phyloP scores from a whole-genome alignment of 2,113 vertebrate genomes.

The Columbina picui region DNA sequence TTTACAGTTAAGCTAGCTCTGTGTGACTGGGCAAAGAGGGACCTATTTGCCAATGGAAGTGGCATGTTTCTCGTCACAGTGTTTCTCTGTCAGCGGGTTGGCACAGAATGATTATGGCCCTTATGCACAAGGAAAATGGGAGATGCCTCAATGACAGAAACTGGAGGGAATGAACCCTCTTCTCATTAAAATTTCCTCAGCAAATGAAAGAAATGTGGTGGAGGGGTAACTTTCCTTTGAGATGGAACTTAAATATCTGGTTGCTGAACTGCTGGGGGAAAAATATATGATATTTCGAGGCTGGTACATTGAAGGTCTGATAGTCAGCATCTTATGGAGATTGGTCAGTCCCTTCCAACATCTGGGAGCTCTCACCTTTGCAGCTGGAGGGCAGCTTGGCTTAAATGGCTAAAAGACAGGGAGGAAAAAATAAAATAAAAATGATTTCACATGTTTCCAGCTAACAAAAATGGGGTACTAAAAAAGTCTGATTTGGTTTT shows the following conservation, averaged over 20 bases:
- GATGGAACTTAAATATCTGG: not conserved
- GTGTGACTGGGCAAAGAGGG: slow-evolving; percentile 28
- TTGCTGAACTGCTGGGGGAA: not conserved
- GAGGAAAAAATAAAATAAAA: not conserved
- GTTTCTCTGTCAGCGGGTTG: not conserved
- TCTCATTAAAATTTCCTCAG: not conserved
- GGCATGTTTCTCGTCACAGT: slow-evolving; percentile 2
- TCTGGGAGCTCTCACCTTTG: not conserved
- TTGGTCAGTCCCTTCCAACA: not conserved
- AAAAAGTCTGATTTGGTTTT: not conserved
- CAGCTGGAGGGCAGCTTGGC: not conserved
- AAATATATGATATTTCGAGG: not conserved
- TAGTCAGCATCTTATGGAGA: not conserved
- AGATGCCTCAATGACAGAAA: not conserved
- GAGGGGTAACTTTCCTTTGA: not conserved
- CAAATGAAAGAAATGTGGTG: not conserved
- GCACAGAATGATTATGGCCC: not conserved
- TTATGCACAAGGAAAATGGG: not conserved
- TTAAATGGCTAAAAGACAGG: not conserved
- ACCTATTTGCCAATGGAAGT: slow-evolving; percentile 32
- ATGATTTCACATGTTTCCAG: not conserved
- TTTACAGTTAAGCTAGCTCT: slow-evolving; percentile 51
- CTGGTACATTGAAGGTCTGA: not conserved
- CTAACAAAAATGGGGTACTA: not conserved
- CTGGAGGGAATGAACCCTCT: not conserved